phyloP scores from a whole-genome alignment of 2,888 invertebrate species.

The Nasonovia ribisnigri region DNA sequence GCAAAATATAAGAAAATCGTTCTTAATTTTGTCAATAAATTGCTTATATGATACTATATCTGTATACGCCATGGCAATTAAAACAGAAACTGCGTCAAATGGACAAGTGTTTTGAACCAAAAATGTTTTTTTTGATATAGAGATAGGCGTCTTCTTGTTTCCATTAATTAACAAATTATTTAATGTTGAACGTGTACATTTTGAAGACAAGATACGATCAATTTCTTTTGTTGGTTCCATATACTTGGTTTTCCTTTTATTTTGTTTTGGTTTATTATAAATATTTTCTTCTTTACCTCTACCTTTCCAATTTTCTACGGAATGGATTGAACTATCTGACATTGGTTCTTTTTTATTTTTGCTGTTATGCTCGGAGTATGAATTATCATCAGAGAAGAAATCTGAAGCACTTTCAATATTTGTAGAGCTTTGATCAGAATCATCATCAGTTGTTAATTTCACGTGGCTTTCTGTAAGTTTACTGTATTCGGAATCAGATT shows the following conservation, averaged over 20 bases:
- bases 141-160: background rate
- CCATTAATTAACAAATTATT: background rate
- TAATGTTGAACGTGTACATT: background rate
- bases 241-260: background rate
- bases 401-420: background rate
- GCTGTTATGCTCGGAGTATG: background rate
- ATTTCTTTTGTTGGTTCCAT: background rate
- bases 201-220: background rate
- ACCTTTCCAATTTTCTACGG: constrained; percentile 2
- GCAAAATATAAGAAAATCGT: background rate
- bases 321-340: background rate
- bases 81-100: constrained; percentile 15
- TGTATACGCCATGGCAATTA: background rate
- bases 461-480: background rate
- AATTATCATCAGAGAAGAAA: background rate
- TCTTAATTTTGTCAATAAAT: background rate
- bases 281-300: background rate
- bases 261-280: background rate
- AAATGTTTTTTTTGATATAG: background rate
- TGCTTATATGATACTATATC: background rate
- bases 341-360: background rate
- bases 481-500: background rate
- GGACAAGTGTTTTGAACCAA: constrained; percentile 1
- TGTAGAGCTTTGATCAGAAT: background rate
- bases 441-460: background rate